Evolutionary conservation across 2,888 invertebrate species (phyloP).

Genomic region (Periphyllus acericola): DNA sequence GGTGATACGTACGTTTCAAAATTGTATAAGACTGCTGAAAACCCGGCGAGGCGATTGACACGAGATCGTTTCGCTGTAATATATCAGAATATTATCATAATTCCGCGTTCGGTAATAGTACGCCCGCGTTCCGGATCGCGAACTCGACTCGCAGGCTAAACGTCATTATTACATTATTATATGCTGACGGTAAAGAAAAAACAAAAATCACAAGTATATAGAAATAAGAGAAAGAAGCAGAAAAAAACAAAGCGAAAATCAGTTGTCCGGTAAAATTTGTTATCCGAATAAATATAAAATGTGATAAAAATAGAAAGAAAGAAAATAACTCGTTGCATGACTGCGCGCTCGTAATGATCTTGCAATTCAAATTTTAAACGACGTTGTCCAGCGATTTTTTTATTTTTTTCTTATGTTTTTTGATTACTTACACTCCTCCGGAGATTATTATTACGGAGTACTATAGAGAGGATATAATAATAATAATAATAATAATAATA

Average conservation of each 20-base stretch:
- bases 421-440: slow-evolving; percentile 11
- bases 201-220: not conserved
- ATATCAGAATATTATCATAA: slow-evolving; percentile 37
- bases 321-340: slow-evolving; percentile 26
- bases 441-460: not conserved
- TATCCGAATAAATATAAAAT: not conserved
- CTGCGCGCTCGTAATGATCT: slow-evolving; percentile 26
- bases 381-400: slow-evolving; percentile 36
- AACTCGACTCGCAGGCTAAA: slow-evolving; percentile 20
- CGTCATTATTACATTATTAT: slow-evolving; percentile 16
- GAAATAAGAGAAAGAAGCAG: too few relatives aligned
- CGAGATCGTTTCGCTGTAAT: slow-evolving; percentile 2
- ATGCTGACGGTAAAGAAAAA: not conserved
- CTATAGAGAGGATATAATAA: not conserved
- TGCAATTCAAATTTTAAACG: slow-evolving; percentile 48
- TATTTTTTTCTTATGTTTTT: not conserved
- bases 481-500: not conserved
- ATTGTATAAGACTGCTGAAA: not conserved
- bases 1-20: not conserved
- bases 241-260: slow-evolving; percentile 4
- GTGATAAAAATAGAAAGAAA: not conserved
- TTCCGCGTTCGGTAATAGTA: slow-evolving; percentile 27
- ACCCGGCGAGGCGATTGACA: not conserved
- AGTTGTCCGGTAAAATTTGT: slow-evolving; percentile 32
- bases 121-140: slow-evolving; percentile 41